Conservation (phyloP, 2,113 vertebrate species). For the Hippolais icterina region DNA sequence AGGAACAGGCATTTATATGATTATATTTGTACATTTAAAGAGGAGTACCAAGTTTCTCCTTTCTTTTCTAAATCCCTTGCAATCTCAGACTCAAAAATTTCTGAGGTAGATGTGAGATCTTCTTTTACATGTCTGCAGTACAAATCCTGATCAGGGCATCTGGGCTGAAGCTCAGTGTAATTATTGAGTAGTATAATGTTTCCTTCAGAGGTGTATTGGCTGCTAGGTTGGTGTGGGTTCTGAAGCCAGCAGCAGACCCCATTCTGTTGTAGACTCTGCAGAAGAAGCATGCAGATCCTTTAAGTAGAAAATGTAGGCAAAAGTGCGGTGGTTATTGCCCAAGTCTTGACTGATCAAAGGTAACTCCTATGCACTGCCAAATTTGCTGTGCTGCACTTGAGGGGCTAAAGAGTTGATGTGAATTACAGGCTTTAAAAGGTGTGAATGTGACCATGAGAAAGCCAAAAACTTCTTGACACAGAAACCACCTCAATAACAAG, state of each 20-base stretch:
- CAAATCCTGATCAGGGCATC: neutral
- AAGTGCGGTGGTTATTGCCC: neutral
- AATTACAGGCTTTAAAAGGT: neutral
- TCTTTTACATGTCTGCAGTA: neutral
- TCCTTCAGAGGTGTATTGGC: neutral
- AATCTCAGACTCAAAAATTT: neutral
- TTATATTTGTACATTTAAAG: neutral
- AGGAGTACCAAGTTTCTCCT: neutral
- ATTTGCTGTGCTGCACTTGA: neutral
- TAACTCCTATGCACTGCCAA: neutral
- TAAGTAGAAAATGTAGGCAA: neutral
- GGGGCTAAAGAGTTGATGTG: neutral
- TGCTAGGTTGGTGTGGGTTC: neutral
- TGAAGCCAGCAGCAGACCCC: neutral
- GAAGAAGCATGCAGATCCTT: neutral
- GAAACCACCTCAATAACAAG: neutral
- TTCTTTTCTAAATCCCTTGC: neutral
- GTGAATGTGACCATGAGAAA: neutral
- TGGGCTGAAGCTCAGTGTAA: neutral
- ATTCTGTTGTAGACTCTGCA: neutral
- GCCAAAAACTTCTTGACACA: neutral
- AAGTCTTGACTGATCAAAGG: neutral
- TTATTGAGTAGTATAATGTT: neutral
- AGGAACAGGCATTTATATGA: neutral
- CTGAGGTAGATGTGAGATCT: neutral